Conservation (phyloP, 2,888 invertebrate genomes). For the Catocala fraxini region DNA sequence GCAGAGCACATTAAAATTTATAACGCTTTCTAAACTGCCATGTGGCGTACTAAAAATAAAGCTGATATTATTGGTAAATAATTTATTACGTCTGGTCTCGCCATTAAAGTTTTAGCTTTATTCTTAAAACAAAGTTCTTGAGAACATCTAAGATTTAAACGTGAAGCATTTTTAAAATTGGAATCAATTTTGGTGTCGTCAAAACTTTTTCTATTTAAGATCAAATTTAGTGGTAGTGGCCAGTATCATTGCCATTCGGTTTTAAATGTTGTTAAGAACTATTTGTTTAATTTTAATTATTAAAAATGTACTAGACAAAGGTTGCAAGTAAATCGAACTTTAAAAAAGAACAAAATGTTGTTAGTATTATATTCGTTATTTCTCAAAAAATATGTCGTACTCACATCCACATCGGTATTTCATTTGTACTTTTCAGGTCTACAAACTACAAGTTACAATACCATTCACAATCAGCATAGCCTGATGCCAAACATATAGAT, state of each 20-base stretch:
- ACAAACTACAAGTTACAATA: no score
- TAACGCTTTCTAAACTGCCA: constrained; percentile 48
- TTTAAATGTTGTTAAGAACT: no score
- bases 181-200: constrained; percentile 26
- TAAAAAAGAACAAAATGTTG: no score
- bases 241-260: neutral
- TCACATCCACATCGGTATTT: no score
- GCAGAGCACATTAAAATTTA: constrained; percentile 57
- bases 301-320: no score
- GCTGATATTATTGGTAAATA: constrained; percentile 33
- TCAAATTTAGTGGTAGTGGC: neutral
- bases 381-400: no score
- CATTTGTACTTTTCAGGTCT: no score
- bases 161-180: constrained; percentile 35
- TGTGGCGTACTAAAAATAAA: constrained; percentile 35
- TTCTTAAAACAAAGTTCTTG: constrained; percentile 23
- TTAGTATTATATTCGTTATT: no score
- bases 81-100: constrained; percentile 51
- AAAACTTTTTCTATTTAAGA: constrained; percentile 34
- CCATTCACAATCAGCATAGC: no score
- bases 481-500: no score
- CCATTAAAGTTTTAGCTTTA: constrained; percentile 30
- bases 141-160: constrained; percentile 22
- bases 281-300: no score
- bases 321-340: no score